These are phyloP conservation scores for Athetis lepigone DNA, from an alignment of 2,888 invertebrate species.

Conservation along the genomic window DNA sequence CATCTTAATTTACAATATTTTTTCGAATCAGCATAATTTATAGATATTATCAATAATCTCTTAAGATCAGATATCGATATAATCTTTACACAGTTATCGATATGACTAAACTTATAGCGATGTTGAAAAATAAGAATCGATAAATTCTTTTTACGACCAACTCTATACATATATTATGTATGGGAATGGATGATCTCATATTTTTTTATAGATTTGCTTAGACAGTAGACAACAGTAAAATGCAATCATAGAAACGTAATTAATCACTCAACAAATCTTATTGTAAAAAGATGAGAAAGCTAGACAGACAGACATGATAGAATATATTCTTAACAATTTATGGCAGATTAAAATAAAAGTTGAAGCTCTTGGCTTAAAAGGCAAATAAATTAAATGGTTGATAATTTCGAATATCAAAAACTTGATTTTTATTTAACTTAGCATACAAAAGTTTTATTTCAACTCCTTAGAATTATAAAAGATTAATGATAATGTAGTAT, in stretches of 20 bases:
- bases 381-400: slow-evolving; percentile 1
- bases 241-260: slow-evolving; percentile 59
- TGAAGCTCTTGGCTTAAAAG: neutral
- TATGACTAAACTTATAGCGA: slow-evolving; percentile 48
- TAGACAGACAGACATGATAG: slow-evolving; percentile 41
- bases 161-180: slow-evolving; percentile 31
- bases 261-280: slow-evolving; percentile 57
- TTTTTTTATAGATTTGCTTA: slow-evolving; percentile 53
- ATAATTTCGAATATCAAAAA: neutral
- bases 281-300: slow-evolving; percentile 47
- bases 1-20: slow-evolving; percentile 24
- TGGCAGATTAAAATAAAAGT: slow-evolving; percentile 23
- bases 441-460: neutral
- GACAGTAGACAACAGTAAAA: slow-evolving; percentile 56
- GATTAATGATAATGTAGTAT: neutral
- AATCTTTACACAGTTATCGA: slow-evolving; percentile 50
- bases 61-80: slow-evolving; percentile 28
- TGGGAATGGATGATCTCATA: slow-evolving; percentile 53
- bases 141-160: slow-evolving; percentile 42
- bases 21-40: slow-evolving; percentile 40
- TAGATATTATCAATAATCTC: slow-evolving; percentile 46
- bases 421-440: slow-evolving; percentile 3
- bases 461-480: neutral
- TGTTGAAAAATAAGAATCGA: slow-evolving; percentile 50
- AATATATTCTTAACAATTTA: slow-evolving; percentile 32